Base-by-base conservation (phyloP, 2,888 invertebrate species). In the Blera fallax region DNA sequence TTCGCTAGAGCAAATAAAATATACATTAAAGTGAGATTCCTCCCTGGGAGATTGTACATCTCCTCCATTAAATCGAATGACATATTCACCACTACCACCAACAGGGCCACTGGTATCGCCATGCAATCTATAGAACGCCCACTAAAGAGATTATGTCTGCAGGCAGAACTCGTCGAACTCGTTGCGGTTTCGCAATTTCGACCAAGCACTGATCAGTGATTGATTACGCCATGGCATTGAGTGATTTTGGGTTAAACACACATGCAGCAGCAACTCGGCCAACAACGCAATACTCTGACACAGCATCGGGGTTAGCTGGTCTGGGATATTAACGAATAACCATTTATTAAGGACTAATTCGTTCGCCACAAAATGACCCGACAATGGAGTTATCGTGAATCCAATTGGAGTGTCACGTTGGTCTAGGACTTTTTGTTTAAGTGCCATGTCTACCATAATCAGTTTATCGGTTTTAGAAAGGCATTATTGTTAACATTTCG, bases 151-250 rank as follows among this genome's bases (percentile, higher is more conserved):
- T 72, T 72, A 64, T 64, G 34, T 56, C 37, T 27, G 8, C 43
- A 45, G 37, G 43, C 37, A 64, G 32, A 7, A 37, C 52, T 70
- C 45, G 45, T 37, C 62, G 45, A 78, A 27, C n/a, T n/a, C 56
- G 54, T 56, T 48, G 62, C 37, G 78, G 70, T 70, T 70, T 52
- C 16, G 29, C 54, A 54, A 70, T 56, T 78, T 45, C 62, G 56
- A 34, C 78, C 70, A 56, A 70, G 62, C 62, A 54, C 18, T 45
- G 70, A 64, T 78, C 62, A 16, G 54, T 78, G 78, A 78, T 78
- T 78, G 78, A 78, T 78, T 78, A 34, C 45, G 34, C 70, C 43
- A 29, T 70, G 54, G 21, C 62, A 70, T 62, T 70, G 78, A 78
- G 45, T 78, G 56, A 78, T 78, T 69, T 56, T 54, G n/a, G 78